Evolutionary conservation across 2,888 invertebrate species (phyloP).

Genomic region (Hanleya hanleyi): DNA sequence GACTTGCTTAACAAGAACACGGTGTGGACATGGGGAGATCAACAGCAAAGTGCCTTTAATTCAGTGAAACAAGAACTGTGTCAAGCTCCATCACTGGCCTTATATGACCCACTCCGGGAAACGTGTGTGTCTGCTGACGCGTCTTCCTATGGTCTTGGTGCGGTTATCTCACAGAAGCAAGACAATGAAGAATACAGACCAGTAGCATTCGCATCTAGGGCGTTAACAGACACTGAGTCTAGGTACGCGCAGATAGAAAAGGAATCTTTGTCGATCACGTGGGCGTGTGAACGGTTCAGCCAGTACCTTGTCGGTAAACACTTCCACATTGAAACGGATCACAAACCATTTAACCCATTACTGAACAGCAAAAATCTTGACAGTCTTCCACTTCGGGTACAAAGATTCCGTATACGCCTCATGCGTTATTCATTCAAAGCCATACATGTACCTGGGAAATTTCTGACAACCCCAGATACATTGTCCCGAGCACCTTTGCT

Average conservation of each 20-base stretch:
- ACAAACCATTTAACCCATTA: slow-evolving; percentile 29
- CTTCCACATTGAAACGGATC: slow-evolving; percentile 26
- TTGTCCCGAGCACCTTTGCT: background rate
- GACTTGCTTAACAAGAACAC: no score
- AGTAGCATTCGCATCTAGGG: slow-evolving; percentile 40
- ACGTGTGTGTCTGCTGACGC: slow-evolving; percentile 43
- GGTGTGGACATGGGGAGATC: no score
- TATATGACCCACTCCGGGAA: slow-evolving; percentile 37
- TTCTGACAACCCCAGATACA: background rate
- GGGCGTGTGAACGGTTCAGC: slow-evolving; percentile 42
- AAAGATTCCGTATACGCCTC: slow-evolving; percentile 21
- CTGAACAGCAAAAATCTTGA: slow-evolving; percentile 19
- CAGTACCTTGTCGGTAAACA: slow-evolving; percentile 17
- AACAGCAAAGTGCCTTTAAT: no score
- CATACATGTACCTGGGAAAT: background rate
- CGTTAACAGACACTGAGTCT: slow-evolving; percentile 33
- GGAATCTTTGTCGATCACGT: slow-evolving; percentile 27
- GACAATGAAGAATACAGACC: slow-evolving; percentile 31
- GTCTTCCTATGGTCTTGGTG: slow-evolving; percentile 43
- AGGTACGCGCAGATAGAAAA: slow-evolving; percentile 31
- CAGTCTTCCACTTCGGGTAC: slow-evolving; percentile 15
- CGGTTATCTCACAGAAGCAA: slow-evolving; percentile 29
- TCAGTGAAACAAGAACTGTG: no score
- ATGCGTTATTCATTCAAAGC: slow-evolving; percentile 9
- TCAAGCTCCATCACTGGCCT: slow-evolving; percentile 36